Conservation (phyloP, 1,140 invertebrate genomes). For the Scylla paramamosain region DNA sequence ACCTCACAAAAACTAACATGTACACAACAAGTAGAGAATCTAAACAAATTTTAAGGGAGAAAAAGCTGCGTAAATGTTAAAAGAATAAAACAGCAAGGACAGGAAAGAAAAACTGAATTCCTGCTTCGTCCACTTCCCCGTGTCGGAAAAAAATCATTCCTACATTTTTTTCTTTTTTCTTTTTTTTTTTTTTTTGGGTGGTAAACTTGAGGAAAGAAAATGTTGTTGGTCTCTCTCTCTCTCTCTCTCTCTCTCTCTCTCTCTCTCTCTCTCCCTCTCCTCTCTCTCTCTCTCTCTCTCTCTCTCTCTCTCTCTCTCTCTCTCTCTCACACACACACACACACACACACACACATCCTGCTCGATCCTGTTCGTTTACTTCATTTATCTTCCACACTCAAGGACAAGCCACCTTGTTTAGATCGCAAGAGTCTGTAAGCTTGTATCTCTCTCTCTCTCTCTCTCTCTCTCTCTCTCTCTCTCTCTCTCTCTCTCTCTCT, state of each 20-base stretch:
- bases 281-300: neutral
- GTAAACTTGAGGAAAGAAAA: conserved; percentile 23
- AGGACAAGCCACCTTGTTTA: too few species aligned
- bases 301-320: neutral
- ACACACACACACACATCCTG: conserved; percentile 31
- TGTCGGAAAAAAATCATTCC: neutral
- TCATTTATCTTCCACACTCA: neutral
- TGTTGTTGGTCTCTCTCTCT: neutral
- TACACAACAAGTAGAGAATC: neutral
- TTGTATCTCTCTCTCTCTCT: neutral
- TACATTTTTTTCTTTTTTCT: neutral
- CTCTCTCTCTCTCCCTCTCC: neutral
- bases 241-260: neutral
- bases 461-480: conserved; percentile 39
- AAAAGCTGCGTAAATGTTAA: neutral
- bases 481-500: neutral
- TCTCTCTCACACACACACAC: conserved; percentile 34
- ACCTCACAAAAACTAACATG: too few species aligned
- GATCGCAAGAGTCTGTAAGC: neutral
- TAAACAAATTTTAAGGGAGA: neutral
- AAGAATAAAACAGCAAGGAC: neutral
- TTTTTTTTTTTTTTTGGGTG: neutral
- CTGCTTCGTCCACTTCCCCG: neutral
- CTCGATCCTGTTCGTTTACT: neutral
- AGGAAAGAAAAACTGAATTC: conserved; percentile 1